Conservation (phyloP, 2,797 vertebrate species). For the Oryzias dopingdopingensis region DNA sequence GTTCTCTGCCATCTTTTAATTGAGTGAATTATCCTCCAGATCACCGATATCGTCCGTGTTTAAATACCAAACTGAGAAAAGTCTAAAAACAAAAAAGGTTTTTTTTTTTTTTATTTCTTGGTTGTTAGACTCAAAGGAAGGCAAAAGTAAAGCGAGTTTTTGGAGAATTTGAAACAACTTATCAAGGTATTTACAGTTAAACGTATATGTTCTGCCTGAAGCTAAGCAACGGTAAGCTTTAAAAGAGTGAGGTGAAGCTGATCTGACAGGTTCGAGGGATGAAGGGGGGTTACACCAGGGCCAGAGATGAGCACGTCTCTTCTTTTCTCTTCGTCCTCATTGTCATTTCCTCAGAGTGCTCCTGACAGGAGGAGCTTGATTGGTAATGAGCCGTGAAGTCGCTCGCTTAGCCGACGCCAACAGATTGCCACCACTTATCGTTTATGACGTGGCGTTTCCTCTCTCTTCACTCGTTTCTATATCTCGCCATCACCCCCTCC, state of each 20-base stretch:
- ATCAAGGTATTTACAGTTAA: conserved; percentile 39
- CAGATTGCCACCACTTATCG: conserved; percentile 71
- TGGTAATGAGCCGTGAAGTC: conserved; percentile 76
- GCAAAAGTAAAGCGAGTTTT: conserved; percentile 31
- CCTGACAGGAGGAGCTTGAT: conserved; percentile 70
- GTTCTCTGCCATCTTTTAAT: conserved; percentile 32
- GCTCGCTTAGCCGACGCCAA: conserved; percentile 66
- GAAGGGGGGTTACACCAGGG: conserved; percentile 35
- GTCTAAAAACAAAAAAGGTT: conserved; percentile 6
- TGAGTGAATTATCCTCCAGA: conserved; percentile 8
- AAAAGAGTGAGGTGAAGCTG: conserved; percentile 50
- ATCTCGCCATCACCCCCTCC: conserved; percentile 24
- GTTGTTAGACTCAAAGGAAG: conserved; percentile 16
- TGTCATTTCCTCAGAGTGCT: conserved; percentile 43
- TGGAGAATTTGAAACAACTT: conserved; percentile 26
- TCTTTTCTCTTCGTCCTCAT: conserved; percentile 52
- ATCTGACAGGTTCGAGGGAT: conserved; percentile 57
- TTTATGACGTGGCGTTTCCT: conserved; percentile 58
- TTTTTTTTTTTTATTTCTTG: conserved; percentile 7
- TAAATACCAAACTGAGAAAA: conserved; percentile 12
- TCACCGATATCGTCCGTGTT: conserved; percentile 14
- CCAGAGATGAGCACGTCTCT: conserved; percentile 39
- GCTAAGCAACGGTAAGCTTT: conserved; percentile 47
- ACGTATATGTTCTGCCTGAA: conserved; percentile 51
- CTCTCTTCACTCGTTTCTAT: conserved; percentile 10